These are phyloP conservation scores for Lochmaea capreae DNA, from an alignment of 2,888 invertebrate species.

Conservation along the genomic window DNA sequence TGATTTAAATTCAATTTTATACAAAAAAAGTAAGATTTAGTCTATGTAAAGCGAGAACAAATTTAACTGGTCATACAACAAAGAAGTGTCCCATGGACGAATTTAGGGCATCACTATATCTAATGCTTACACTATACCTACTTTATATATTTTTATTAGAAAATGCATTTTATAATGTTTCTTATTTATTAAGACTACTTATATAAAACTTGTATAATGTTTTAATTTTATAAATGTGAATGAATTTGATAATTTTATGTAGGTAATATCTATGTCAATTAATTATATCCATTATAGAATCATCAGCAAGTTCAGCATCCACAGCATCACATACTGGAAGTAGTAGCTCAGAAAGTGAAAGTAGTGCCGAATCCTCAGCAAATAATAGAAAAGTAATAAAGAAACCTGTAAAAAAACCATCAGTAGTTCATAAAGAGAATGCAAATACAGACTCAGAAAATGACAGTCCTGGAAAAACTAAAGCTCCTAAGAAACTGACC, in stretches of 20 bases:
- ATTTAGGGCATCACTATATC: no score
- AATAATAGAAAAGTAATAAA: constrained; percentile 52
- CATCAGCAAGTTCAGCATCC: constrained; percentile 65
- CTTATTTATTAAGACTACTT: no score
- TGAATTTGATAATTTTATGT: background rate
- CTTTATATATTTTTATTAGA: no score
- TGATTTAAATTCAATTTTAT: background rate
- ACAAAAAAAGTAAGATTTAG: no score
- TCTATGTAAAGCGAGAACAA: no score
- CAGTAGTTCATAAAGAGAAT: constrained; percentile 52
- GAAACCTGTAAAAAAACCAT: constrained; percentile 59
- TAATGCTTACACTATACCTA: no score
- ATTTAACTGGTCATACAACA: no score
- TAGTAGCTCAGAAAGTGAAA: constrained; percentile 60
- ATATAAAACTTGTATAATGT: no score
- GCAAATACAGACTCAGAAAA: constrained; percentile 59
- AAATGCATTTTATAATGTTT: no score
- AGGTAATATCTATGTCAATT: no score
- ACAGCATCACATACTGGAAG: constrained; percentile 56
- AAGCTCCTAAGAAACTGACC: constrained; percentile 72
- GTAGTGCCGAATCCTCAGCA: constrained; percentile 53
- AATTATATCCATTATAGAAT: constrained; percentile 47
- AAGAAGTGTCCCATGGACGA: no score
- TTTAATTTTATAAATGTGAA: no score
- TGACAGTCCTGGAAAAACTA: constrained; percentile 54